phyloP scores from a whole-genome alignment of 2,113 vertebrate genomes.

The Emberiza fucata region DNA sequence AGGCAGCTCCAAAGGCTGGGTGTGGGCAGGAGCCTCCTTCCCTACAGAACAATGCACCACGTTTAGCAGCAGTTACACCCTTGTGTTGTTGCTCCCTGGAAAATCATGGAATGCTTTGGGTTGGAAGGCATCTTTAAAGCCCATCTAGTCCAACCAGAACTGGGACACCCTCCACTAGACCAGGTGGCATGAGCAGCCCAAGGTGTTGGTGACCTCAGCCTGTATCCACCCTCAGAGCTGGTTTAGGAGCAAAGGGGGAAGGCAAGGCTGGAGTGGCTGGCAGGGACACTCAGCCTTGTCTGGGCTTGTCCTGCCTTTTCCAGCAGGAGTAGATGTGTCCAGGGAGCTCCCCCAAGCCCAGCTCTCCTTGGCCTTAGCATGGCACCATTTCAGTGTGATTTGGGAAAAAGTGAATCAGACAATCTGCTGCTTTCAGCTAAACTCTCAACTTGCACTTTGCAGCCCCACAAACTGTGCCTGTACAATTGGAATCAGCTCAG shows the following conservation, averaged over 20 bases:
- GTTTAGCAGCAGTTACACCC: fast-evolving
- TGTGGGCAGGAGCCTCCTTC: not conserved
- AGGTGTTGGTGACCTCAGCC: not conserved
- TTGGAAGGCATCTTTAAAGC: not conserved
- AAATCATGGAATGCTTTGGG: not conserved
- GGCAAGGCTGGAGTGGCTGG: not conserved
- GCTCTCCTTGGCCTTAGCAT: not conserved
- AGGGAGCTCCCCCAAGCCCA: not conserved
- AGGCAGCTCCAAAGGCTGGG: not conserved
- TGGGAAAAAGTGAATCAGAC: not conserved
- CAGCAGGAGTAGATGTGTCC: not conserved
- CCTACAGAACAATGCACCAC: fast-evolving
- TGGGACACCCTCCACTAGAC: not conserved
- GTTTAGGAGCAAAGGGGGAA: not conserved
- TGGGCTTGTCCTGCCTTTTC: not conserved
- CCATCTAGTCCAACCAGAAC: not conserved
- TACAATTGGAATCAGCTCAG: not conserved
- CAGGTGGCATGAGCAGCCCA: not conserved
- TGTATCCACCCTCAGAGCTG: not conserved
- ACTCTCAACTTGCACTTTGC: not conserved
- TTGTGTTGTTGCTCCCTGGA: not conserved
- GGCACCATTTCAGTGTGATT: not conserved
- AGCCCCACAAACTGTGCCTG: not conserved
- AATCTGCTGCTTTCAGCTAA: conserved; percentile 13
- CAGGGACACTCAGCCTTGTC: not conserved